Percentiles rank a stretch among this genome's conserved stretches.
Conservation (phyloP, 2,113 vertebrate genomes). For the Ornithorhynchus anatinus region DNA sequence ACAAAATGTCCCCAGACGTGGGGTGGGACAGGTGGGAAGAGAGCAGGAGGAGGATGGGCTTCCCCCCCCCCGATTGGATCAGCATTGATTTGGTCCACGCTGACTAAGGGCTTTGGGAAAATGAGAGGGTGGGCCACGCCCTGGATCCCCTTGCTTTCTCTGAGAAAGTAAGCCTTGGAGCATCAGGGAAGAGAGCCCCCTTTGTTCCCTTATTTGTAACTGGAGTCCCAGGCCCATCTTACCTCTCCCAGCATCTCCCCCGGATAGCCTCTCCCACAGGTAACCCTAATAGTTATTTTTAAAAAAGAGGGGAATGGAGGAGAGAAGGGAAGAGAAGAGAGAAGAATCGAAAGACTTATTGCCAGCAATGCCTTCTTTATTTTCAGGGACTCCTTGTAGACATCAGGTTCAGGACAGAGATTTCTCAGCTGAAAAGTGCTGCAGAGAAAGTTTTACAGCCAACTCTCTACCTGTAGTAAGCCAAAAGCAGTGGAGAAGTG, state of each 20-base stretch:
- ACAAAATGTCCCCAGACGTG: no score
- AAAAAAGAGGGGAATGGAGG: no score
- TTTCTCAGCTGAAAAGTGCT: background rate
- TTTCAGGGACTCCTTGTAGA: background rate
- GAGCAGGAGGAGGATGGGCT: no score
- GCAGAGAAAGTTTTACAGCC: background rate
- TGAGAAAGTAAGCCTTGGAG: background rate
- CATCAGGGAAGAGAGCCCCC: background rate
- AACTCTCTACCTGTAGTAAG: background rate
- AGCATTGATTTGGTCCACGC: no score
- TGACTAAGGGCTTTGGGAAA: no score
- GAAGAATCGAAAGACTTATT: accelerated
- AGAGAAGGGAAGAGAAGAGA: background rate
- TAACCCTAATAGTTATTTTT: no score
- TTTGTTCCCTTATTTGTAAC: background rate
- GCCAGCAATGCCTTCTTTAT: background rate
- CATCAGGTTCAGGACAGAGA: background rate
- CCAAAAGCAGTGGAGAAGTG: background rate
- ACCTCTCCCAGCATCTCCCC: no score
- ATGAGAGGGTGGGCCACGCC: background rate
- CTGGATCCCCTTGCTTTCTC: background rate
- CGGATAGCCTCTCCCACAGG: background rate
- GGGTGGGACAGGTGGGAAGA: no score
- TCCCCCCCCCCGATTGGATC: no score
- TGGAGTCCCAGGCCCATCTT: background rate